Evolutionary conservation across 2,113 vertebrate genomes (phyloP).

Genomic region (Micromys minutus): DNA sequence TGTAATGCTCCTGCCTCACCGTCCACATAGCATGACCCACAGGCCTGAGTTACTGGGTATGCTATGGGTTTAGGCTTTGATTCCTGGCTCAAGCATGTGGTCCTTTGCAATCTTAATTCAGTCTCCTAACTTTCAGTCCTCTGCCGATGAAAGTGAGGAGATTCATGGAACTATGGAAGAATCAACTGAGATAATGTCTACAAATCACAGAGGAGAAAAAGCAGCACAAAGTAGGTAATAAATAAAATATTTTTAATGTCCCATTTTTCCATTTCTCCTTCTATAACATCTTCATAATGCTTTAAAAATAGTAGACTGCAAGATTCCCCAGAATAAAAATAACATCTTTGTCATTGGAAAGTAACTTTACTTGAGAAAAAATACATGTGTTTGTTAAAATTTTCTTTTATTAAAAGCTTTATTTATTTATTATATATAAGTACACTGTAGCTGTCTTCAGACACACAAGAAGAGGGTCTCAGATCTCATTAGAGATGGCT

Average conservation of each 20-base stretch:
- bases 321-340: not conserved
- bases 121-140: not conserved
- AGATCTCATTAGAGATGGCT: too few species aligned
- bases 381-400: not conserved
- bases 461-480: too few species aligned
- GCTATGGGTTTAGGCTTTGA: not conserved
- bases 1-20: not conserved
- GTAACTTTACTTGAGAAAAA: not conserved
- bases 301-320: not conserved
- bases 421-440: too few species aligned
- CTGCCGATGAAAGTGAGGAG: not conserved
- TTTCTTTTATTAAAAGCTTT: too few species aligned
- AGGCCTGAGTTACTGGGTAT: not conserved
- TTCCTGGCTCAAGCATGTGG: not conserved
- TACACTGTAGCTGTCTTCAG: too few species aligned
- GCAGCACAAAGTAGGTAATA: not conserved
- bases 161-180: not conserved
- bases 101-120: constrained; percentile 10
- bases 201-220: not conserved
- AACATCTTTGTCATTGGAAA: constrained; percentile 16
- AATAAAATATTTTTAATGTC: not conserved
- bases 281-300: constrained; percentile 21
- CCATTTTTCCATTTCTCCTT: not conserved
- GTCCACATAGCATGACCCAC: not conserved
- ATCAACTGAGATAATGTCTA: not conserved